These are phyloP conservation scores for Crioceris asparagi DNA, from an alignment of 2,888 invertebrate genomes.

Conservation along the genomic window DNA sequence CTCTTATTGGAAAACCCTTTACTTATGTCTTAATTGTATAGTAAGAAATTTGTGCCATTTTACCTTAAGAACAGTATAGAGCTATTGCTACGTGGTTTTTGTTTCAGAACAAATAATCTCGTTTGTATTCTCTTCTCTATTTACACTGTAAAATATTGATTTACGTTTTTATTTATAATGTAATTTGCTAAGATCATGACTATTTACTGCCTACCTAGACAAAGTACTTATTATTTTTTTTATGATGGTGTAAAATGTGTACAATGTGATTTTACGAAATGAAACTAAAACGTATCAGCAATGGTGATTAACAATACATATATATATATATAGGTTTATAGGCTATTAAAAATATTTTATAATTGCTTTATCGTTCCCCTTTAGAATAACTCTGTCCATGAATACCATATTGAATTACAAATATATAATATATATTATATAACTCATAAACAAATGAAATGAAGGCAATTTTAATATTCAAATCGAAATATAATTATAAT, in stretches of 20 bases:
- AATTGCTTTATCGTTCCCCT: conserved; percentile 20
- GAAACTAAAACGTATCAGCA: conserved; percentile 41
- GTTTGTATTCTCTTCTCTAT: no score
- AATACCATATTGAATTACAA: neutral
- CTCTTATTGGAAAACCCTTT: no score
- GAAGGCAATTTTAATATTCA: neutral
- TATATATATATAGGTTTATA: conserved; percentile 18
- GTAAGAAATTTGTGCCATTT: conserved; percentile 36
- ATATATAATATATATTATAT: neutral
- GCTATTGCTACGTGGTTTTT: no score
- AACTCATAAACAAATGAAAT: no score
- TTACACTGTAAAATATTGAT: no score
- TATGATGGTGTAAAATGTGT: neutral
- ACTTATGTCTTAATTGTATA: conserved; percentile 30
- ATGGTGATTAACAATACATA: conserved; percentile 37
- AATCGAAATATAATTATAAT: neutral
- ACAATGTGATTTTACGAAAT: conserved; percentile 35
- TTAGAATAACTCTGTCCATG: neutral
- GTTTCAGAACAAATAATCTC: no score
- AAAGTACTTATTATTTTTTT: neutral
- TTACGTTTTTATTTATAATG: no score
- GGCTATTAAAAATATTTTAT: conserved; percentile 26
- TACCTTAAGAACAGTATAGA: conserved; percentile 27
- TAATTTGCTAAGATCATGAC: no score
- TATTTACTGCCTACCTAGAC: neutral